phyloP scores from a whole-genome alignment of 2,113 vertebrate species.

The Dipodomys stephensi region DNA sequence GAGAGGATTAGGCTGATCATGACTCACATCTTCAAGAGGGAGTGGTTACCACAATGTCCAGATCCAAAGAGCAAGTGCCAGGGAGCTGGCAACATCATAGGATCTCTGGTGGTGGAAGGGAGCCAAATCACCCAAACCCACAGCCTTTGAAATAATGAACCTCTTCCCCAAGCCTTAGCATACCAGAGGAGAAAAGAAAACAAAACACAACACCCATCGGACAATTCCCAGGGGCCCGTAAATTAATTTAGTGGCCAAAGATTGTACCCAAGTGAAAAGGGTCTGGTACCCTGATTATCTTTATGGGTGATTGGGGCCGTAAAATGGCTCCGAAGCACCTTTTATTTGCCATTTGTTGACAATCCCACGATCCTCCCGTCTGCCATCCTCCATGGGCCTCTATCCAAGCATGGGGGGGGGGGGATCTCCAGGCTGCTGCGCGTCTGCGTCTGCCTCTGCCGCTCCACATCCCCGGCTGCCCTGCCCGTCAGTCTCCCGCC shows the following conservation, averaged over 20 bases:
- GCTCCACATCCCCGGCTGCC: conserved; percentile 70
- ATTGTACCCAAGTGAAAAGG: conserved; percentile 61
- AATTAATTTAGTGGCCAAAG: conserved; percentile 73
- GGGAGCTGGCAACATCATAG: conserved; percentile 38
- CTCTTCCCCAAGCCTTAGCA: conserved; percentile 51
- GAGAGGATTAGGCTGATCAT: conserved; percentile 20
- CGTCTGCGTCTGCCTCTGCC: background rate
- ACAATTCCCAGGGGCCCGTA: conserved; percentile 27
- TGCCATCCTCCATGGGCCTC: conserved; percentile 68
- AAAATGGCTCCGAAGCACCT: conserved; percentile 65
- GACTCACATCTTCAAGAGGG: conserved; percentile 19
- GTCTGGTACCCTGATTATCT: conserved; percentile 70
- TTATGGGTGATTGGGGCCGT: conserved; percentile 73
- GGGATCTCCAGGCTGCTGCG: conserved; percentile 80
- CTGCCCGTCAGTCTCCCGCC: conserved; percentile 80
- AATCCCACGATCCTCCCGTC: conserved; percentile 71
- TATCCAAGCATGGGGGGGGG: conserved; percentile 50
- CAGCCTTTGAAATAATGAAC: conserved; percentile 80
- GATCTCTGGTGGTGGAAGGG: conserved; percentile 50
- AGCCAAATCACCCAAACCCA: background rate
- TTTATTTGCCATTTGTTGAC: conserved; percentile 79
- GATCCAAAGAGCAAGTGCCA: conserved; percentile 57
- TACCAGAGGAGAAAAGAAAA: background rate
- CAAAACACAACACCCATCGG: conserved; percentile 50
- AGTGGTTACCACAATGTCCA: conserved; percentile 48